Evolutionary conservation across 2,113 vertebrate genomes (phyloP).

Genomic region (Melospiza georgiana): DNA sequence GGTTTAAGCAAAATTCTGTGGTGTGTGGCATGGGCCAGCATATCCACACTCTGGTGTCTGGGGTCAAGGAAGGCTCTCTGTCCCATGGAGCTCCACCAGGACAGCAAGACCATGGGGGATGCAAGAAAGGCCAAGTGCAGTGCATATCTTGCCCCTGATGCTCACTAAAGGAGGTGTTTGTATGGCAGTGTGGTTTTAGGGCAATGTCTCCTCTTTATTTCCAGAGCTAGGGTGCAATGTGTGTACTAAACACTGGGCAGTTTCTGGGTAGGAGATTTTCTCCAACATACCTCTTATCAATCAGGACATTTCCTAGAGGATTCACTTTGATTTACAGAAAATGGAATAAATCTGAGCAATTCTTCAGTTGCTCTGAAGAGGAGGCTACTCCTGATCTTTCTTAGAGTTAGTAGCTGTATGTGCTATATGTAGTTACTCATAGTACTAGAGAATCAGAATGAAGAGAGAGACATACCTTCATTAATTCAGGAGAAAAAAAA

Average conservation of each 20-base stretch:
- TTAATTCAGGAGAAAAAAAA: background rate
- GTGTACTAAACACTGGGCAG: background rate
- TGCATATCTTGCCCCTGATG: accelerated
- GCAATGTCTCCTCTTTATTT: background rate
- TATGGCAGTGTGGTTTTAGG: background rate
- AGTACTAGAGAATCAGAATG: conserved; percentile 45
- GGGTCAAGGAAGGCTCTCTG: background rate
- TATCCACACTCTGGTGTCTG: background rate
- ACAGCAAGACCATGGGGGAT: background rate
- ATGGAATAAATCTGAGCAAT: conserved; percentile 6
- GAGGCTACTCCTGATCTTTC: background rate
- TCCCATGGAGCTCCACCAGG: background rate
- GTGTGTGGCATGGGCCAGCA: background rate
- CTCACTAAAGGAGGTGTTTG: accelerated
- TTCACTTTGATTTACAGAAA: background rate
- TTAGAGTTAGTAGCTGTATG: background rate
- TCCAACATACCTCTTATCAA: background rate
- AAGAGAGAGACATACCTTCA: conserved; percentile 37
- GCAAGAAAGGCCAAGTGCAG: background rate
- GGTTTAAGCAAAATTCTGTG: background rate
- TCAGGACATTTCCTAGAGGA: background rate
- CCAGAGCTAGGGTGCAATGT: background rate
- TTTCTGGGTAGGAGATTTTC: background rate
- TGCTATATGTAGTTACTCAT: background rate
- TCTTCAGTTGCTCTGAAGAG: background rate